Conservation (phyloP, 2,888 invertebrate genomes). For the Andrena chrysosceles region DNA sequence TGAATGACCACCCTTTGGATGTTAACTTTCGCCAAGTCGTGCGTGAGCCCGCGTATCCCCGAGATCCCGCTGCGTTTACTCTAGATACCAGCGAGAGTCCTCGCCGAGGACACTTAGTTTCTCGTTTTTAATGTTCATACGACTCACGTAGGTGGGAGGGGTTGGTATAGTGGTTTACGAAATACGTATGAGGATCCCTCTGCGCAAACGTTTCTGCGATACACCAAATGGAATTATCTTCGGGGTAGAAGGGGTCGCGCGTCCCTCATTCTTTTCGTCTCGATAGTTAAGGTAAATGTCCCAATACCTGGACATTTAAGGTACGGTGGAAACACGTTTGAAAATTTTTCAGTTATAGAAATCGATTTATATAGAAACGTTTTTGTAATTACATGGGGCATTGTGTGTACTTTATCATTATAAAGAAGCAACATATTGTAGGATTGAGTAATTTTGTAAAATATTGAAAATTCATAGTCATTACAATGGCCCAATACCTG, state of each 20-base stretch:
- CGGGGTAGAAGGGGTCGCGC: not conserved
- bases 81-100: slow-evolving; percentile 76
- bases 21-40: slow-evolving; percentile 77
- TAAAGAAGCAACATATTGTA: no score
- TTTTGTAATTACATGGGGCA: no score
- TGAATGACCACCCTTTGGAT: slow-evolving; percentile 80
- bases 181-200: slow-evolving; percentile 11
- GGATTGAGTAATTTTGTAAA: no score
- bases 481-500: no score
- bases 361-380: no score
- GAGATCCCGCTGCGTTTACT: slow-evolving; percentile 81
- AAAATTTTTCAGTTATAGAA: no score
- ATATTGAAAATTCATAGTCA: no score
- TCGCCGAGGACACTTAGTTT: slow-evolving; percentile 70
- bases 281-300: no score
- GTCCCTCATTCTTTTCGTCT: not conserved
- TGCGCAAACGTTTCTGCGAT: slow-evolving; percentile 40
- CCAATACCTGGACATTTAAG: no score
- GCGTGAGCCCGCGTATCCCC: slow-evolving; percentile 53
- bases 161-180: slow-evolving; percentile 24
- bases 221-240: slow-evolving; percentile 41
- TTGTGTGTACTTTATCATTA: no score
- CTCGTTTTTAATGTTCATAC: slow-evolving; percentile 56
- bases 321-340: no score
- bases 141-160: not conserved